A percentile compares a stretch with the other conserved stretches of the same genome.
These are phyloP conservation scores for Lamprologus lemairii DNA, from an alignment of 2,113 vertebrate species.

Conservation along the genomic window DNA sequence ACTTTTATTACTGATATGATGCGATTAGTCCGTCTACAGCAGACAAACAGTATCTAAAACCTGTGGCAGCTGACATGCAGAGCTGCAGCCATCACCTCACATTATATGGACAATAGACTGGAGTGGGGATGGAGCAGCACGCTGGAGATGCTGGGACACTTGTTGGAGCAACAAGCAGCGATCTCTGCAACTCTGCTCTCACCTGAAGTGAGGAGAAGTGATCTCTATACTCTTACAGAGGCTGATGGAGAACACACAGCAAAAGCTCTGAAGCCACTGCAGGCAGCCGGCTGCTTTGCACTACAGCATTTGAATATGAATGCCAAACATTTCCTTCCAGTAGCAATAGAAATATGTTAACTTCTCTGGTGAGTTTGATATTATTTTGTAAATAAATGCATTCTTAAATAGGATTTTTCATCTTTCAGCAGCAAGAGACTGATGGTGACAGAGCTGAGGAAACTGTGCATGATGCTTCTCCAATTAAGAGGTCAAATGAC, in stretches of 20 bases:
- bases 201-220: background rate
- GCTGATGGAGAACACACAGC: background rate
- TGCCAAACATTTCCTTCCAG: background rate
- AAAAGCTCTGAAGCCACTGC: background rate
- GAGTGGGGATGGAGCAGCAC: background rate
- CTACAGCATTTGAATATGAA: fast-evolving
- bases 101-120: background rate
- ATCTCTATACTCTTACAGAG: fast-evolving
- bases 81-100: background rate
- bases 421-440: background rate
- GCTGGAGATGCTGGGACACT: background rate
- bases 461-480: background rate
- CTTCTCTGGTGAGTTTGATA: background rate
- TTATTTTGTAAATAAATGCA: background rate
- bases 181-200: background rate
- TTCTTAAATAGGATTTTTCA: background rate
- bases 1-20: background rate
- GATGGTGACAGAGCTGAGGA: background rate
- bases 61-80: background rate
- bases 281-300: background rate
- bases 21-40: fast-evolving
- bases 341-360: background rate
- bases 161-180: background rate
- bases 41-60: background rate
- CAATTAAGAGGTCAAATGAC: background rate